A percentile compares a stretch with the other conserved stretches of the same genome.
These are phyloP conservation scores for Cyrtonyx montezumae DNA, from an alignment of 2,113 vertebrate genomes.

Conservation along the genomic window DNA sequence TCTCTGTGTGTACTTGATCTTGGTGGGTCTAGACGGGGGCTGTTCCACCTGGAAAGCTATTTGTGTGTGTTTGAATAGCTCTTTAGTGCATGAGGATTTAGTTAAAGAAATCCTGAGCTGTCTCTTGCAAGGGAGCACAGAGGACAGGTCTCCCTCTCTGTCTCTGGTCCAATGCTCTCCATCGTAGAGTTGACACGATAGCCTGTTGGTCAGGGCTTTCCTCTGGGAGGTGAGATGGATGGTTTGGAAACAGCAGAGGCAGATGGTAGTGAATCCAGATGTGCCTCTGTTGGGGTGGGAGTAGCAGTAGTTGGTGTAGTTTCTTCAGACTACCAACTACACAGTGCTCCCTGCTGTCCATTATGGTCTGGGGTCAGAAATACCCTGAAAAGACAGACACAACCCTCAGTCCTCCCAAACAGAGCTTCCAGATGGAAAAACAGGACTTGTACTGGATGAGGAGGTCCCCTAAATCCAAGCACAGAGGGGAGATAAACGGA, in stretches of 20 bases:
- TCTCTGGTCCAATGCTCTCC: neutral
- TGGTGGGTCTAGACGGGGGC: neutral
- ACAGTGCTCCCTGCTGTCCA: fast-evolving
- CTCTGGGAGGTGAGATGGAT: neutral
- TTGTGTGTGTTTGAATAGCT: neutral
- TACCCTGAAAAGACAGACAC: neutral
- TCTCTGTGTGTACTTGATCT: neutral
- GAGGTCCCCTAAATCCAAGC: neutral
- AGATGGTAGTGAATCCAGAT: neutral
- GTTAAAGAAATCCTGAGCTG: neutral
- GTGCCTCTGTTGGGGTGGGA: neutral
- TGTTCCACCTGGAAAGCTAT: neutral
- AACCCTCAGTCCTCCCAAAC: neutral
- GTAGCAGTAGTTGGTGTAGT: neutral
- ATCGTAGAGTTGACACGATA: neutral
- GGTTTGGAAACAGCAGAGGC: neutral
- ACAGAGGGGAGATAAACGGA: neutral
- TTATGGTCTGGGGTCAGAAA: neutral
- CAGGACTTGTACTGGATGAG: too few species aligned
- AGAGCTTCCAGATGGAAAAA: neutral
- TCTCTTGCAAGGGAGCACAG: fast-evolving
- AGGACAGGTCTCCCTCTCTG: neutral
- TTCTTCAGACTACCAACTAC: neutral
- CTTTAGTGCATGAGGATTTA: neutral
- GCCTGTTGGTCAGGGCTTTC: neutral